Percentiles rank a stretch among this genome's conserved stretches.
Conservation (phyloP, 1,140 invertebrate species). For the Drosophila dunni region DNA sequence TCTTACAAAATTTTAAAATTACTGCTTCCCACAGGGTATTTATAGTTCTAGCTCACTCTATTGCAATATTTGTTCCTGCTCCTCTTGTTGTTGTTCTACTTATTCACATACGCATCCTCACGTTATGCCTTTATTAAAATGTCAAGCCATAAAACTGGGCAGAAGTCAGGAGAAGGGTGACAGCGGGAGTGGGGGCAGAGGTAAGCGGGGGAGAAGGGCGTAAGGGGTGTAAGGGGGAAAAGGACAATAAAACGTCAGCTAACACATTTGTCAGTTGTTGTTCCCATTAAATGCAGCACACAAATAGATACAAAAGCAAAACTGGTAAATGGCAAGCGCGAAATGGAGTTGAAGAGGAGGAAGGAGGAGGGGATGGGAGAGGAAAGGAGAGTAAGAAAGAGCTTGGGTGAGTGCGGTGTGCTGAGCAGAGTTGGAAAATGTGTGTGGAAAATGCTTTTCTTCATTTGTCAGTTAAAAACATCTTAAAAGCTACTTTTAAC, state of each 20-base stretch:
- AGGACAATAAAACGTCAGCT: constrained; percentile 41
- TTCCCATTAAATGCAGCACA: constrained; percentile 60
- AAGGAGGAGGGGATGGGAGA: background rate
- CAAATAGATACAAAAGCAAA: constrained; percentile 55
- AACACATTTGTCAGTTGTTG: constrained; percentile 46
- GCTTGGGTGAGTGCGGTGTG: too few relatives aligned
- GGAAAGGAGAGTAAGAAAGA: too few relatives aligned
- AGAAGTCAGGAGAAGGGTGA: background rate
- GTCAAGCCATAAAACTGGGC: constrained; percentile 60
- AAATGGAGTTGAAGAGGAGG: background rate
- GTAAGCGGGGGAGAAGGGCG: background rate
- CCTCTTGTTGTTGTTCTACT: background rate
- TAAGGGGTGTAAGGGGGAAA: background rate
- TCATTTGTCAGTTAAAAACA: constrained; percentile 73
- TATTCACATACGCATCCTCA: background rate
- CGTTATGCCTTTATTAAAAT: constrained; percentile 73
- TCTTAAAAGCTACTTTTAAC: constrained; percentile 81
- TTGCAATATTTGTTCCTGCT: background rate
- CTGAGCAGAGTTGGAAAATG: too few relatives aligned
- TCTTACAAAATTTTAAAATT: background rate
- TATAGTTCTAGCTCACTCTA: too few relatives aligned
- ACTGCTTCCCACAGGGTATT: background rate
- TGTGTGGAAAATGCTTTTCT: constrained; percentile 28
- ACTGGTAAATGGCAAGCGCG: constrained; percentile 28
- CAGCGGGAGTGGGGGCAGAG: background rate